Evolutionary conservation across 2,797 vertebrate genomes (phyloP).

Genomic region (Typhlichthys eigenmanni): DNA sequence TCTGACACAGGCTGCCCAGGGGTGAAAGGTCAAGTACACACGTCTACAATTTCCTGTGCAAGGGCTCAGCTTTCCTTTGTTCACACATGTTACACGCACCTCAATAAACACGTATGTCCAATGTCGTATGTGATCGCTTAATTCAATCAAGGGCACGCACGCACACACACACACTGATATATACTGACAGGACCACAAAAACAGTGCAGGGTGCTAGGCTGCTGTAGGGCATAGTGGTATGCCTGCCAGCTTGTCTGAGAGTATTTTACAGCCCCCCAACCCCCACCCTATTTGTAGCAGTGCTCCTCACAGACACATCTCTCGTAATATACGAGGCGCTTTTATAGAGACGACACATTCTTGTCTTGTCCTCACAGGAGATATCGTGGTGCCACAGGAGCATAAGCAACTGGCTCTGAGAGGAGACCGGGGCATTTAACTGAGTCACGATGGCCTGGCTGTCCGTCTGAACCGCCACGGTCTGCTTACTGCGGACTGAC

Average conservation of each 20-base stretch:
- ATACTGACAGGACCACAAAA: not conserved
- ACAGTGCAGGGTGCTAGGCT: slow-evolving; percentile 38
- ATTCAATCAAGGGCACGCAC: not conserved
- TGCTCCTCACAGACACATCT: slow-evolving; percentile 13
- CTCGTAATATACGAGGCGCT: slow-evolving; percentile 28
- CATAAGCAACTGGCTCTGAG: not conserved
- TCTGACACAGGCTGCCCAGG: slow-evolving; percentile 21
- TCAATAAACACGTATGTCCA: slow-evolving; percentile 3
- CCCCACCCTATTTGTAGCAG: not conserved
- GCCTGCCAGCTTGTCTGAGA: slow-evolving; percentile 2
- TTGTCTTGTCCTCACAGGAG: not conserved
- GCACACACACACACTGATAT: not conserved
- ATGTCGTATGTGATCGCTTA: slow-evolving; percentile 19
- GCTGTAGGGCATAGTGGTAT: not conserved
- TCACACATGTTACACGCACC: slow-evolving; percentile 9
- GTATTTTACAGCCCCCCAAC: slow-evolving; percentile 23
- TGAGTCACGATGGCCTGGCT: not conserved
- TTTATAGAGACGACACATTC: slow-evolving; percentile 20
- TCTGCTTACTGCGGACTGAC: slow-evolving; percentile 11
- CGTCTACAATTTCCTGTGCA: slow-evolving; percentile 47
- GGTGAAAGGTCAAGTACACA: slow-evolving; percentile 60
- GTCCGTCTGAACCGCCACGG: slow-evolving; percentile 6
- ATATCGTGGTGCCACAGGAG: not conserved
- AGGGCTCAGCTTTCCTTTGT: slow-evolving; percentile 52
- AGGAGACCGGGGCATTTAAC: not conserved